phyloP scores from a whole-genome alignment of 2,888 invertebrate genomes.

The Drosophila tripunctata region DNA sequence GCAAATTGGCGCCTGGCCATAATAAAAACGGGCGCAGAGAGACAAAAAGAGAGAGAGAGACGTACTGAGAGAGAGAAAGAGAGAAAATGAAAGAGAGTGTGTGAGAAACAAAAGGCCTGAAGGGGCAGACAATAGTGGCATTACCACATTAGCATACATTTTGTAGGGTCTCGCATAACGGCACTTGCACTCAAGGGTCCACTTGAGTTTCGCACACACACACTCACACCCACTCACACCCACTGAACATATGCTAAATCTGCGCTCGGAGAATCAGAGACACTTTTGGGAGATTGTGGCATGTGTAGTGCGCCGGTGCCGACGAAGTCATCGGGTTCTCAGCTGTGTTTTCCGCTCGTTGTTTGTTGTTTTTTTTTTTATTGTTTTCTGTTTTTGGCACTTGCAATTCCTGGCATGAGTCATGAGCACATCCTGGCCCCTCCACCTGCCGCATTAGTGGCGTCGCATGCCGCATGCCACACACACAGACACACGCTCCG shows the following conservation, averaged over 20 bases:
- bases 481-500: background rate
- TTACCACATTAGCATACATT: conserved; percentile 62
- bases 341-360: conserved; percentile 9
- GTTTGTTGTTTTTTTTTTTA: too few relatives aligned
- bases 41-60: background rate
- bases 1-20: conserved; percentile 55
- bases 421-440: conserved; percentile 33
- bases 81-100: background rate
- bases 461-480: background rate
- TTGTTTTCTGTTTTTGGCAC: conserved; percentile 44
- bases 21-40: conserved; percentile 24
- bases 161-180: conserved; percentile 2
- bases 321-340: conserved; percentile 37
- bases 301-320: conserved; percentile 65
- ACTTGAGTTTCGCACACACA: conserved; percentile 28
- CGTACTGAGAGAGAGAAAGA: background rate
- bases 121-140: conserved; percentile 21
- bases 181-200: conserved; percentile 40
- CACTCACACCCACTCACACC: background rate
- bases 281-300: background rate
- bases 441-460: background rate
- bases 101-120: too few relatives aligned
- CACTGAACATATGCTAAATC: background rate
- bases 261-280: conserved; percentile 7
- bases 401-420: conserved; percentile 62